phyloP scores from a whole-genome alignment of 2,113 vertebrate genomes.

The Caracal caracal region DNA sequence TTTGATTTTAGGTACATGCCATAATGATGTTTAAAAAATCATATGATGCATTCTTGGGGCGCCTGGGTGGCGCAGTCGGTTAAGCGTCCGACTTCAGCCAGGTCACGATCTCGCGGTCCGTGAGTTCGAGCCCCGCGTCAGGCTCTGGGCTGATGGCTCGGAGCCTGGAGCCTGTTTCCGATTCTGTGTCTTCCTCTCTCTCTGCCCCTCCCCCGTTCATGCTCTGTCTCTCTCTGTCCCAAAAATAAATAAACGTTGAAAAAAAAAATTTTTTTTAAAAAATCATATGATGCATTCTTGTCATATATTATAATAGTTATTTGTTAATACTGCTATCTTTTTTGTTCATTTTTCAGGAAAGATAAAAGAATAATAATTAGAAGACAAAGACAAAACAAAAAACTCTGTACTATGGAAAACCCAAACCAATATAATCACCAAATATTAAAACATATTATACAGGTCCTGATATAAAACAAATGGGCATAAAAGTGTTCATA shows the following conservation, averaged over 20 bases:
- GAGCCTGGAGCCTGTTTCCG: no score
- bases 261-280: no score
- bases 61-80: no score
- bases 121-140: no score
- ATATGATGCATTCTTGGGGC: not conserved
- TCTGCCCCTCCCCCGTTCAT: no score
- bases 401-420: not conserved
- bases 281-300: not conserved
- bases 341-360: not conserved
- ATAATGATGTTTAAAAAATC: not conserved
- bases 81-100: no score
- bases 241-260: no score
- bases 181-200: no score
- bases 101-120: no score
- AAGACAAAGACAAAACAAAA: not conserved
- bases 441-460: not conserved
- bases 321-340: not conserved
- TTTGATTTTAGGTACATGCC: not conserved
- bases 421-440: not conserved
- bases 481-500: not conserved
- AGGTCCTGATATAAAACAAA: not conserved
- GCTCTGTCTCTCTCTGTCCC: no score
- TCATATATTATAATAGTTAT: not conserved
- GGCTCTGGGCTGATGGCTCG: no score
- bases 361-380: not conserved